Evolutionary conservation across 1,140 invertebrate species (phyloP).

Genomic region (Penaeus indicus): DNA sequence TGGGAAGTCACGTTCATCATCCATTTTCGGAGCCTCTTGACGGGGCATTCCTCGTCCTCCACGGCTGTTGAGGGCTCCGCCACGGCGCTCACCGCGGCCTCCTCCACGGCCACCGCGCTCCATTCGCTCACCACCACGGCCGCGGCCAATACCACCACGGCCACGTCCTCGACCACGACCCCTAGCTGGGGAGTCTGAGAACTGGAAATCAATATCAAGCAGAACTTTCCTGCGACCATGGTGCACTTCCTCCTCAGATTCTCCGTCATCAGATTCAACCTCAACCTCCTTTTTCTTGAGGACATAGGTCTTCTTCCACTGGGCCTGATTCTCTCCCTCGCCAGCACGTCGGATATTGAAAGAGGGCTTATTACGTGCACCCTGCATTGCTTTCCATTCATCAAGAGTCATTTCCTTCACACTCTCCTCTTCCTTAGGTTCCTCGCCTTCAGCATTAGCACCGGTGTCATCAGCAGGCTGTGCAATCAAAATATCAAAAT

Average conservation of each 20-base stretch:
- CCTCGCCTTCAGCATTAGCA: constrained; percentile 78
- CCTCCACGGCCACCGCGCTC: constrained; percentile 68
- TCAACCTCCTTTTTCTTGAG: constrained; percentile 84
- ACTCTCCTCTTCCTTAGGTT: constrained; percentile 72
- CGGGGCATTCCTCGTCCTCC: constrained; percentile 68
- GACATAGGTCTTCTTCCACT: constrained; percentile 93
- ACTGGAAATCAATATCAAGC: constrained; percentile 90
- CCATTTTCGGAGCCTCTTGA: constrained; percentile 89
- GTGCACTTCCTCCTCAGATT: constrained; percentile 78
- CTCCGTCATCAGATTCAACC: constrained; percentile 74
- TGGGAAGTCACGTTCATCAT: constrained; percentile 95
- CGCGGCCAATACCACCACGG: constrained; percentile 70
- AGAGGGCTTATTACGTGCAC: constrained; percentile 78
- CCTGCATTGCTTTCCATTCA: constrained; percentile 88
- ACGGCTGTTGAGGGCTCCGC: constrained; percentile 63
- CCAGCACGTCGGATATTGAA: constrained; percentile 93
- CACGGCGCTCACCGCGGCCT: constrained; percentile 55
- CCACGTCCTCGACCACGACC: constrained; percentile 77
- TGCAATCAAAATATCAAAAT: constrained; percentile 47
- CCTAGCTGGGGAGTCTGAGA: constrained; percentile 82
- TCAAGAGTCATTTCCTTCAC: constrained; percentile 78
- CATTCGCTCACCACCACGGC: constrained; percentile 68
- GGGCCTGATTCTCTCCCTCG: constrained; percentile 89
- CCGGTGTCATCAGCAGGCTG: constrained; percentile 56
- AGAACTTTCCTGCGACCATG: constrained; percentile 89